Evolutionary conservation across 2,797 vertebrate species (phyloP), one percentile per base, ranked within the genome.

Genomic region (Crypturellus tataupa): DNA sequence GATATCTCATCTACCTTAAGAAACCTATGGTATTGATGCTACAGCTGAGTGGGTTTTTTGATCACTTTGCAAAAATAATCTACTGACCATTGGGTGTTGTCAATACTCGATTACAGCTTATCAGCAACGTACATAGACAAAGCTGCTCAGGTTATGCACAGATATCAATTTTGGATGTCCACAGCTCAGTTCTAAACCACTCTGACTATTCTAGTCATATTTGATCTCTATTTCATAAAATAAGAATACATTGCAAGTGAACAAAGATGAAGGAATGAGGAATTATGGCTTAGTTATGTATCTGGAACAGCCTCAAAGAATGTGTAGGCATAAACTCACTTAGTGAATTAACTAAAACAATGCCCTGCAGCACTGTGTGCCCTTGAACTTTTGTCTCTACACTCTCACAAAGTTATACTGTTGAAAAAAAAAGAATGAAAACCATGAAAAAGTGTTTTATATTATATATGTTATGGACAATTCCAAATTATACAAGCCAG

Each of bases 341-440:
- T 67, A 85, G 47, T 63, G 59, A 89, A 85, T 87, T 90, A 93
- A 65, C 58, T 93, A 95, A 92, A 76, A 73, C 79, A 96, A 93
- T 93, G 67, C 60, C 75, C 9, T 79, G 51, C 67, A 91, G 60
- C 76, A 35, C n/a, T 25, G 24, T 29, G 27, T 80, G 73, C 20
- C 87, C 15, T 42, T 42, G 60, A 91, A 88, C 40, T 79, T 31
- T 60, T 71, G 85, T 71, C 20, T 51, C 18, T 49, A 51, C 15
- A 80, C 63, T 49, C 60, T 80, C 31, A 81, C 39, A 82, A 79
- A n/a, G 20, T 31, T 68, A 87, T 71, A 68, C 7, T 58, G 6
- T 21, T 51, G n/a, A n/a, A 20, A 77, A 86, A 51, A 81, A 59
- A 67, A 9, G 31, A 70, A 81, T 19, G 56, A 89, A 72, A 59